Percentiles rank a stretch among this genome's conserved stretches.
Conservation (phyloP, 2,797 vertebrate genomes). For the Xenentodon cancila region DNA sequence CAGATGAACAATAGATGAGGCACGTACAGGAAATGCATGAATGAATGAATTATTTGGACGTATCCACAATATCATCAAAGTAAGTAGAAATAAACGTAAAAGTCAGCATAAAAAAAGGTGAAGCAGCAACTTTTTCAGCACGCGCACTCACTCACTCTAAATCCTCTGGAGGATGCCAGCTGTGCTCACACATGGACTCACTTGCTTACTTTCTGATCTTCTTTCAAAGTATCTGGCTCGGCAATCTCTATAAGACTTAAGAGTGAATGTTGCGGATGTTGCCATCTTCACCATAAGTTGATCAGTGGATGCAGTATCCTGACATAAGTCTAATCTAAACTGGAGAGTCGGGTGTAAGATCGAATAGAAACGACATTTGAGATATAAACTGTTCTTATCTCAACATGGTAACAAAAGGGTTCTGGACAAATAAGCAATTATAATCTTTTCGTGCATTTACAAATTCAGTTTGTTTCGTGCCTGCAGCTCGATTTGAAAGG, state of each 20-base stretch:
- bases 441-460: conserved; percentile 64
- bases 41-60: conserved; percentile 2
- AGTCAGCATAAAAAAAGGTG: conserved; percentile 6
- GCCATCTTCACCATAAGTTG: neutral
- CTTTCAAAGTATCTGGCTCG: neutral
- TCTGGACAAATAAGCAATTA: conserved; percentile 54
- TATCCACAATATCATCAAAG: neutral
- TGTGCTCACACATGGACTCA: conserved; percentile 8
- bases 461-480: conserved; percentile 59
- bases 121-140: conserved; percentile 9
- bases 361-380: no score
- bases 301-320: no score
- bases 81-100: neutral
- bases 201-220: neutral
- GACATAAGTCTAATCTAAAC: no score
- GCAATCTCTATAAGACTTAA: conserved; percentile 4
- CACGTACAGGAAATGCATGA: neutral
- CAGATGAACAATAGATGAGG: neutral
- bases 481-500: conserved; percentile 58
- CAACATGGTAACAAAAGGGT: conserved; percentile 41
- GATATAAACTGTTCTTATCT: conserved; percentile 9
- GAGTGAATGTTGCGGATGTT: neutral
- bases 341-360: no score
- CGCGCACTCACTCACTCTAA: conserved; percentile 10
- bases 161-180: conserved; percentile 13